Evolutionary conservation across 2,113 vertebrate genomes (phyloP).

Genomic region (Tangachromis dhanisi): DNA sequence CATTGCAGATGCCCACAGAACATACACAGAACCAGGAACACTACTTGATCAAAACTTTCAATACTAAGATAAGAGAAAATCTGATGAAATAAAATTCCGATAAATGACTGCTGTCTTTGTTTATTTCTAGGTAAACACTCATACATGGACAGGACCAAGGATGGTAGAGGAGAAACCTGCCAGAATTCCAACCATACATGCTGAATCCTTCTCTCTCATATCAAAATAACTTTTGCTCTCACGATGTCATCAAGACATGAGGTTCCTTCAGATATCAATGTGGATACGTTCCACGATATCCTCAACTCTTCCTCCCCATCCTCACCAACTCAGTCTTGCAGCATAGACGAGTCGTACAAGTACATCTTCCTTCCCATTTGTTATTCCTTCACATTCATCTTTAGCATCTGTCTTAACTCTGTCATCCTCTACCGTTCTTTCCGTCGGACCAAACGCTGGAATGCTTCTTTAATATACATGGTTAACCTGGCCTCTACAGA

Average conservation of each 20-base stretch:
- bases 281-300: neutral
- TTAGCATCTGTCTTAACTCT: conserved; percentile 76
- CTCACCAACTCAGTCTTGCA: conserved; percentile 65
- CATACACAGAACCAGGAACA: neutral
- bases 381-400: conserved; percentile 78
- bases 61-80: neutral
- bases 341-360: conserved; percentile 80
- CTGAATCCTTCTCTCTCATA: neutral
- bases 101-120: neutral
- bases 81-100: neutral
- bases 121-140: conserved; percentile 15
- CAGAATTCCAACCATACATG: neutral
- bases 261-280: neutral
- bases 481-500: conserved; percentile 81
- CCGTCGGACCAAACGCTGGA: conserved; percentile 74
- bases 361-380: conserved; percentile 80
- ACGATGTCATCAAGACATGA: conserved; percentile 21
- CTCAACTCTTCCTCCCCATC: conserved; percentile 21
- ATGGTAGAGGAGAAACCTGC: conserved; percentile 10
- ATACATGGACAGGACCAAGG: neutral
- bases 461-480: conserved; percentile 81
- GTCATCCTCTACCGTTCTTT: conserved; percentile 75
- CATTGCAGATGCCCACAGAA: neutral
- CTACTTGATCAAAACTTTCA: neutral
- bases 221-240: neutral